A percentile compares a stretch with the other conserved stretches of the same genome.
phyloP scores from a whole-genome alignment of 2,113 vertebrate genomes.

The Polypterus bichir region DNA sequence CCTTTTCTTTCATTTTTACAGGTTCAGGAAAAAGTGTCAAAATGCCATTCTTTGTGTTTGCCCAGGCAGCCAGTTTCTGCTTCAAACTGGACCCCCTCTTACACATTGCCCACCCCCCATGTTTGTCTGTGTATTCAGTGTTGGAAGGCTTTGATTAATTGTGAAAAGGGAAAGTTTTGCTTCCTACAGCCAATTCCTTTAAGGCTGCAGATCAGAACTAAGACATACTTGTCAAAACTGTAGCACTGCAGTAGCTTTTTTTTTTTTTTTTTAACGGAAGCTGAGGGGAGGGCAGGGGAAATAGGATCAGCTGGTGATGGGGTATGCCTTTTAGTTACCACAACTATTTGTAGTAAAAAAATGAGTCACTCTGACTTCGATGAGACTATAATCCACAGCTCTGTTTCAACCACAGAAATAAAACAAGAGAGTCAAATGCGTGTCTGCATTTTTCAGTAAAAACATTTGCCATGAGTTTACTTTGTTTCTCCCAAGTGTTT shows the following conservation, averaged over 20 bases:
- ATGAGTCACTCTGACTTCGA: constrained; percentile 34
- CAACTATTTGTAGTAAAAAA: constrained; percentile 46
- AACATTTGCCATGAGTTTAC: too few relatives aligned
- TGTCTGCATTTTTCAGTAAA: too few relatives aligned
- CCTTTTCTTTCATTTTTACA: constrained; percentile 63
- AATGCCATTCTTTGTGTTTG: constrained; percentile 29
- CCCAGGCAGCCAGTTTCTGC: constrained; percentile 7
- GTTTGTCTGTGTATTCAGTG: constrained; percentile 17
- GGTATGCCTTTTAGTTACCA: constrained; percentile 51
- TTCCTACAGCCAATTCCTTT: constrained; percentile 20
- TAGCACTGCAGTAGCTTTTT: constrained; percentile 17
- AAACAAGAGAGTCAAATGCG: background rate
- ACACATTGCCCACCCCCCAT: constrained; percentile 1
- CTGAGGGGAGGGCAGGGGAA: constrained; percentile 43
- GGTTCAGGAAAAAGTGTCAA: constrained; percentile 46
- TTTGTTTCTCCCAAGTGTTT: too few relatives aligned
- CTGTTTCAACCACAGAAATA: constrained; percentile 24
- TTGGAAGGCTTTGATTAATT: constrained; percentile 25
- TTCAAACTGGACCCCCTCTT: constrained; percentile 7
- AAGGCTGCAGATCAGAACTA: constrained; percentile 23
- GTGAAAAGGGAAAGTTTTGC: constrained; percentile 20
- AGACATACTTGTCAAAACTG: constrained; percentile 23
- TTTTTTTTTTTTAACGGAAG: constrained; percentile 24
- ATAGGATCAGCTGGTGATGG: constrained; percentile 72
- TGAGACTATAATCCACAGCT: constrained; percentile 32